Evolutionary conservation across 2,888 invertebrate species (phyloP).

Genomic region (Eristalinus sepulchralis): DNA sequence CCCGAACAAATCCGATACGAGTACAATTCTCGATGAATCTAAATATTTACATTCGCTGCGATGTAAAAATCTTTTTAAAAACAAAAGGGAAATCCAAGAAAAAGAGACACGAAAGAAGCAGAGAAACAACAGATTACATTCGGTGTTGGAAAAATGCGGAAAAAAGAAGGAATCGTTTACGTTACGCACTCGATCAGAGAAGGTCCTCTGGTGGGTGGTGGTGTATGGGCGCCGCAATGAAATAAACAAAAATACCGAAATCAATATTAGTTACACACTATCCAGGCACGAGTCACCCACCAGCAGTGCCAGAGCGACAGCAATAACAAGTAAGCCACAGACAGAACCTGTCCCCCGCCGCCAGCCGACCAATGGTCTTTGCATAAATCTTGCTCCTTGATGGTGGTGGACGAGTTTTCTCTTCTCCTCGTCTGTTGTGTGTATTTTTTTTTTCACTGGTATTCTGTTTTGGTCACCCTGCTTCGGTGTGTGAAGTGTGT

Average conservation of each 20-base stretch:
- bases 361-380: neutral
- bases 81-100: slow-evolving; percentile 7
- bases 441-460: neutral
- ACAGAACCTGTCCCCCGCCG: too few relatives aligned
- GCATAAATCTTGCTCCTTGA: neutral
- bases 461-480: slow-evolving; percentile 38
- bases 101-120: neutral
- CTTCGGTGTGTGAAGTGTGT: neutral
- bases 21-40: slow-evolving; percentile 42
- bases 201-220: neutral
- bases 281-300: slow-evolving; percentile 27
- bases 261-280: slow-evolving; percentile 53
- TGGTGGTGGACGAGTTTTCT: neutral
- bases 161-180: neutral
- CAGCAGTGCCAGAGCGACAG: slow-evolving; percentile 17
- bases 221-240: neutral
- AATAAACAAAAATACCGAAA: slow-evolving; percentile 41
- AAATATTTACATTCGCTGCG: slow-evolving; percentile 60
- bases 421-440: neutral
- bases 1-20: slow-evolving; percentile 26
- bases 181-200: slow-evolving; percentile 67
- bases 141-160: neutral
- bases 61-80: slow-evolving; percentile 55
- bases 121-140: neutral
- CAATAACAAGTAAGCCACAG: slow-evolving; percentile 27